Base-by-base conservation (phyloP, 1,140 invertebrate genomes). In the Batillaria attramentaria region DNA sequence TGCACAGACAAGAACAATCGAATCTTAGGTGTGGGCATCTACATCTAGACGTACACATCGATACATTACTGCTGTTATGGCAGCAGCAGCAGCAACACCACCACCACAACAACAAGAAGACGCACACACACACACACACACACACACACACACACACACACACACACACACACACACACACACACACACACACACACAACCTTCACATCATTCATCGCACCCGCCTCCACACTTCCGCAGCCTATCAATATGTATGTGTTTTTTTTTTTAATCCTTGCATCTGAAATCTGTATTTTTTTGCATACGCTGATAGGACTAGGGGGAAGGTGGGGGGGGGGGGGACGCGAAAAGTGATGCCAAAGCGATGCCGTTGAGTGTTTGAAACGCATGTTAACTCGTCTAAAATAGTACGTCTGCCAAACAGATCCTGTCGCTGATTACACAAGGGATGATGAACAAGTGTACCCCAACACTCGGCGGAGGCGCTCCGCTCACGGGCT, bases 81-180 rank as follows among this genome's bases (percentile, higher is more conserved):
- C n/a, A 62, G n/a, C n/a, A n/a, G n/a, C n/a, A n/a, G 57, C 57
- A n/a, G 28, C 57, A 8, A 62, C 57, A 8, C 28, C 20, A 62
- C 28, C 13, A 8, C 28, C 5, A 6, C 13, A 6, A 18, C 57
- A 62, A 28, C 6, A 62, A 16, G 31, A 18, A 62, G 6, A 28
- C 62, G 39, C 62, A 66, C 62, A 35, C 62, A 35, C 62, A 4
- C 62, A 37, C 62, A 3, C 62, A 66, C 4, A 24, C 62, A 66
- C 28, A 28, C 57, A 62, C 57, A 62, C 57, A 62, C 28, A 62
- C 62, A 33, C 62, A 66, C 31, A 66, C 62, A 35, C 28, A 28
- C 10, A 35, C 62, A 35, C 62, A 35, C 62, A 35, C 31, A 62
- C 28, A 28, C 57, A 62, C 57, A n/a, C 57, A 16, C 13, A 6